Percentiles rank a stretch among this genome's conserved stretches.
These are phyloP conservation scores for Limnothrissa miodon DNA, from an alignment of 2,113 vertebrate species.

Conservation along the genomic window DNA sequence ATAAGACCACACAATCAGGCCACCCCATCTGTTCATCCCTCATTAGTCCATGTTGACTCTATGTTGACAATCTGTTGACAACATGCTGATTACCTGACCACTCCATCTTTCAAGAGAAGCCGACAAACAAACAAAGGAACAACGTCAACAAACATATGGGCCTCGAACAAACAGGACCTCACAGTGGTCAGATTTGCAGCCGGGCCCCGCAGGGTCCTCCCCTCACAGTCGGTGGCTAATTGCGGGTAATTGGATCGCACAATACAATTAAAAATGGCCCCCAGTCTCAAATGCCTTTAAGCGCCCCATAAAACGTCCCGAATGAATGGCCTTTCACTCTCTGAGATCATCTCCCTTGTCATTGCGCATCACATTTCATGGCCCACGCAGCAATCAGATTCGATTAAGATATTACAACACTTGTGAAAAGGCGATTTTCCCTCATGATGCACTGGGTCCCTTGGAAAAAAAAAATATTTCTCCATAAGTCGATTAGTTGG, in stretches of 20 bases:
- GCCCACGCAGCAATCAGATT: constrained; percentile 22
- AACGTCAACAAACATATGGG: background rate
- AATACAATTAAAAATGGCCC: constrained; percentile 47
- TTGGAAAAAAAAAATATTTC: background rate
- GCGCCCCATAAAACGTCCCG: constrained; percentile 18
- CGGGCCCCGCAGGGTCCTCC: background rate
- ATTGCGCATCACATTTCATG: constrained; percentile 31
- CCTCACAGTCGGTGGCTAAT: constrained; percentile 28
- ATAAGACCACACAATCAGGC: background rate
- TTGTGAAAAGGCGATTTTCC: constrained; percentile 7
- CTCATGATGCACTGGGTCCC: background rate
- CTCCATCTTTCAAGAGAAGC: constrained; percentile 88
- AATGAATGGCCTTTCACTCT: constrained; percentile 29
- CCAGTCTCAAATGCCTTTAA: constrained; percentile 22
- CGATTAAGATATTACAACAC: constrained; percentile 39
- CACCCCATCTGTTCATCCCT: background rate
- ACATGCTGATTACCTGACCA: constrained; percentile 56
- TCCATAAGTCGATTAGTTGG: background rate
- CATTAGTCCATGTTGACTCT: background rate
- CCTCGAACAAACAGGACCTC: background rate
- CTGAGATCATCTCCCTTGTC: constrained; percentile 20
- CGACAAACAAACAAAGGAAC: constrained; percentile 17
- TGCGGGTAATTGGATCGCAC: constrained; percentile 38
- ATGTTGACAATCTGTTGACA: background rate
- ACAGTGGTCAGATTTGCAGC: background rate